Conservation (phyloP, 2,113 vertebrate genomes). For the Hippocampus mohnikei region DNA sequence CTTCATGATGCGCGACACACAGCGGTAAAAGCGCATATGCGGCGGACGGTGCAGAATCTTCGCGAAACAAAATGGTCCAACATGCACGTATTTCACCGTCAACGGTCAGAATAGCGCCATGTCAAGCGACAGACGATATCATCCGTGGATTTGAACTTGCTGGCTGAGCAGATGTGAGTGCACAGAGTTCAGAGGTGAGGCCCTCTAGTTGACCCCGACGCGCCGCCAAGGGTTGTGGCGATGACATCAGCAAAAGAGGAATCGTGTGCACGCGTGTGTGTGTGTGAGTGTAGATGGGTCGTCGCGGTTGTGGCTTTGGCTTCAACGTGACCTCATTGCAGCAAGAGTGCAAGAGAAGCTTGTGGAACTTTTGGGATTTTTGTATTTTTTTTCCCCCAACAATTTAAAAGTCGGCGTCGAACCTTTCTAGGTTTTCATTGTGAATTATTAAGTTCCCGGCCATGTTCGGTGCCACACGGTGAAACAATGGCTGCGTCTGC, state of each 20-base stretch:
- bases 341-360: conserved; percentile 51
- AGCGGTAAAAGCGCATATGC: conserved; percentile 52
- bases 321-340: conserved; percentile 55
- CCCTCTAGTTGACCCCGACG: conserved; percentile 53
- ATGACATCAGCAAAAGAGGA: conserved; percentile 64
- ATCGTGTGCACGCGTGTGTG: conserved; percentile 32
- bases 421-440: conserved; percentile 55
- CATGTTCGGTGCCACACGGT: conserved; percentile 51
- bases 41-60: conserved; percentile 40
- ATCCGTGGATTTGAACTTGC: conserved; percentile 4
- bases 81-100: background rate
- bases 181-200: conserved; percentile 52
- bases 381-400: conserved; percentile 50
- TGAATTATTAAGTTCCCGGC: conserved; percentile 57
- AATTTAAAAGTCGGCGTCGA: conserved; percentile 58
- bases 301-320: conserved; percentile 63
- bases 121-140: background rate
- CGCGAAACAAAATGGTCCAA: conserved; percentile 14
- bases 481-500: conserved; percentile 61
- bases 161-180: conserved; percentile 41
- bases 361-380: conserved; percentile 52
- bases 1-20: conserved; percentile 29
- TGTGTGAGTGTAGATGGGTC: conserved; percentile 42
- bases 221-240: conserved; percentile 44
- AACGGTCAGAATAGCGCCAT: background rate